Percentiles rank a stretch among this genome's conserved stretches.
Conservation (phyloP, 1,140 invertebrate genomes). For the Papilio aristodemus region DNA sequence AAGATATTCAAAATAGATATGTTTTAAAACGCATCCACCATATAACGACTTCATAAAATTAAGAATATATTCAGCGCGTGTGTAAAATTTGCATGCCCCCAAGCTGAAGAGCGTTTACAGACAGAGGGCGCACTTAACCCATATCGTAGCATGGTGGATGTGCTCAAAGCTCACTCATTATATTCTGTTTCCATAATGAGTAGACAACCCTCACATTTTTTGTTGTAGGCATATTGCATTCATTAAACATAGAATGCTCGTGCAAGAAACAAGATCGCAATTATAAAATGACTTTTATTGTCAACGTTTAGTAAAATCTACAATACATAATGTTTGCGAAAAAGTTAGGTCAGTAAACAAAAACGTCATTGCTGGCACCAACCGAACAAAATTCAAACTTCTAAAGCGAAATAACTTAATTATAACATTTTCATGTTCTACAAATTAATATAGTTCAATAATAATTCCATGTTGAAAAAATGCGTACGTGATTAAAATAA, state of each 20-base stretch:
- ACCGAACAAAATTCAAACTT: too few relatives aligned
- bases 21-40: not conserved
- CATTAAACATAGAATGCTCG: not conserved
- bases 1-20: too few relatives aligned
- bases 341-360: too few relatives aligned
- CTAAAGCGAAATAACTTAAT: too few relatives aligned
- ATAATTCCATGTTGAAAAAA: not conserved
- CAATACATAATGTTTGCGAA: too few relatives aligned
- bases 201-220: not conserved
- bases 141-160: constrained; percentile 17
- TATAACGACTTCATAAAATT: not conserved
- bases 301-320: not conserved
- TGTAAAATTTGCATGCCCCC: constrained; percentile 8
- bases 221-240: not conserved
- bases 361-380: too few relatives aligned
- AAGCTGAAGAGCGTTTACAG: not conserved
- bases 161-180: constrained; percentile 2
- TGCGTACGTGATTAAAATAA: not conserved
- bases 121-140: constrained; percentile 19
- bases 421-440: too few relatives aligned
- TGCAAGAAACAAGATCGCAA: not conserved
- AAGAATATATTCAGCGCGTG: not conserved
- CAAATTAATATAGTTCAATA: not conserved
- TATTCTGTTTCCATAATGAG: constrained; percentile 23
- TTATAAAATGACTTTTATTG: not conserved